A percentile compares a stretch with the other conserved stretches of the same genome.
phyloP scores from a whole-genome alignment of 2,113 vertebrate species.

The Verasper variegatus region DNA sequence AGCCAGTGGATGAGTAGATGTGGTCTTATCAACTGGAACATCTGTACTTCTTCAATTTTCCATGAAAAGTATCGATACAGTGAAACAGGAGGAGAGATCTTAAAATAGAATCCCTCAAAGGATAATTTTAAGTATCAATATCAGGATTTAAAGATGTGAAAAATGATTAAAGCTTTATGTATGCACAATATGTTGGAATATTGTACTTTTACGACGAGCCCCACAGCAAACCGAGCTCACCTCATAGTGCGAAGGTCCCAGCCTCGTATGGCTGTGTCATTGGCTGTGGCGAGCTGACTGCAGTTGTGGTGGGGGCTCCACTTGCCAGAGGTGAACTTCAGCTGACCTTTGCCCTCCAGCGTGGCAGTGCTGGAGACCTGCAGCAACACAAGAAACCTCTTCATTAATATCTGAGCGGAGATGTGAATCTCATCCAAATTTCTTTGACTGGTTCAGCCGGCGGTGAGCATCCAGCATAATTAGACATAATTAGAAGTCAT shows the following conservation, averaged over 20 bases:
- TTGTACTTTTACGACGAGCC: conserved; percentile 9
- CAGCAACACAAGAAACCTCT: background rate
- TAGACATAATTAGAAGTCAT: conserved; percentile 30
- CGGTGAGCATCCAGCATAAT: conserved; percentile 20
- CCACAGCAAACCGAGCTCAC: conserved; percentile 67
- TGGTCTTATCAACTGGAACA: conserved; percentile 9
- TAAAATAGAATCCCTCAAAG: too few relatives aligned
- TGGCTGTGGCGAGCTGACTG: conserved; percentile 95
- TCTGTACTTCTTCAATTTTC: conserved; percentile 8
- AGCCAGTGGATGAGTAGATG: background rate
- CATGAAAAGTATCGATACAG: background rate
- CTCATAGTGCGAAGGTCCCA: conserved; percentile 98
- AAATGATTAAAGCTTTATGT: background rate
- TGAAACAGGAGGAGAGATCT: conserved; percentile 19
- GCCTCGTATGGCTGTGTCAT: conserved; percentile 91
- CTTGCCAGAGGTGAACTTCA: conserved; percentile 93
- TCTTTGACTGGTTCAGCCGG: conserved; percentile 8
- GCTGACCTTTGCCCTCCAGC: conserved; percentile 96
- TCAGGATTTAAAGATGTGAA: background rate
- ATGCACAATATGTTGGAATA: background rate
- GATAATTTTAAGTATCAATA: background rate
- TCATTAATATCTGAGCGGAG: conserved; percentile 26
- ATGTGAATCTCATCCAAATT: conserved; percentile 28
- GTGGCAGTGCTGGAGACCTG: conserved; percentile 90
- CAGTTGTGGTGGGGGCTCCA: conserved; percentile 99